These are phyloP conservation scores for Macropus fuliginosus DNA, from an alignment of 2,797 vertebrate genomes.

Conservation along the genomic window DNA sequence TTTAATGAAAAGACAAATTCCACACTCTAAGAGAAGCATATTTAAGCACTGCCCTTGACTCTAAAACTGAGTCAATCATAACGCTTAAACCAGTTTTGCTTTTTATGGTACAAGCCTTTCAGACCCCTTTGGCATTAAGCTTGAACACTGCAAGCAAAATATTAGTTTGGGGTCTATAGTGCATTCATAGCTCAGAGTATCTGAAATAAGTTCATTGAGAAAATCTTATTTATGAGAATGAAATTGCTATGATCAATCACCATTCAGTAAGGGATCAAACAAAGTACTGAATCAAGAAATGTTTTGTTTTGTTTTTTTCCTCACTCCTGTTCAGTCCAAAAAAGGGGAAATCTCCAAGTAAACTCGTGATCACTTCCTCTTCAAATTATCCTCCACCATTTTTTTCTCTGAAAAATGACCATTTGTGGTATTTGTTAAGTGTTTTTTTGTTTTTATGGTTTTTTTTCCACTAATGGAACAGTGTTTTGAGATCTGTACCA, in stretches of 20 bases:
- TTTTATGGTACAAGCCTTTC: constrained; percentile 54
- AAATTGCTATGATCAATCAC: constrained; percentile 83
- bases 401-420: constrained; percentile 45
- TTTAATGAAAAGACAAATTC: constrained; percentile 74
- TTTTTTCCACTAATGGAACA: neutral
- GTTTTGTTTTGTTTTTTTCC: constrained; percentile 61
- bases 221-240: constrained; percentile 76
- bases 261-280: constrained; percentile 59
- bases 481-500: neutral
- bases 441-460: neutral
- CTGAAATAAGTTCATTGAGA: constrained; percentile 76
- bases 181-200: constrained; percentile 69
- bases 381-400: constrained; percentile 19
- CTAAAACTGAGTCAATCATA: constrained; percentile 67
- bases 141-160: constrained; percentile 76
- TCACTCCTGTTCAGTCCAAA: constrained; percentile 53
- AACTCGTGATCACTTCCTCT: constrained; percentile 23
- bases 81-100: constrained; percentile 51
- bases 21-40: constrained; percentile 38
- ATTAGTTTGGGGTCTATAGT: constrained; percentile 64
- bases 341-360: constrained; percentile 31
- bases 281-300: constrained; percentile 73
- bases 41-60: constrained; percentile 34
- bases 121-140: constrained; percentile 65
- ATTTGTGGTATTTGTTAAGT: constrained; percentile 53